Conservation (phyloP, 2,797 vertebrate genomes). For the Lagorchestes hirsutus region DNA sequence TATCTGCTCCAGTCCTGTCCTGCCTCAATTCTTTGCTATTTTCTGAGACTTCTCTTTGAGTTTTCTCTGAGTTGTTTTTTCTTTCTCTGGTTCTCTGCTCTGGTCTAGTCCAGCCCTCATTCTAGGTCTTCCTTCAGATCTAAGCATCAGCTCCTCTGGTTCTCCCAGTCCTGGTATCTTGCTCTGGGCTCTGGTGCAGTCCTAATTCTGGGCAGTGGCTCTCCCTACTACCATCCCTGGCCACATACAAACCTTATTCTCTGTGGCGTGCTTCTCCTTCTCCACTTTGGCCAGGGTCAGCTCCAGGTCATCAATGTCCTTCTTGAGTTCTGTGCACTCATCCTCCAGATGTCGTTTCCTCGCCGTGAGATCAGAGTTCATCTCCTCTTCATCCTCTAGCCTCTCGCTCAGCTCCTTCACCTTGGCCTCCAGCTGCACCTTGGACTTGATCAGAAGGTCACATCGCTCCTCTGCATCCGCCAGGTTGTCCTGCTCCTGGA, state of each 20-base stretch:
- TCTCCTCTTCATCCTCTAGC: slow-evolving; percentile 96
- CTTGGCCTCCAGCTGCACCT: slow-evolving; percentile 95
- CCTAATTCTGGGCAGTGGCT: neutral
- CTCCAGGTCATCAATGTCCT: slow-evolving; percentile 96
- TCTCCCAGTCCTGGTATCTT: neutral
- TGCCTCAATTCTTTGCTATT: neutral
- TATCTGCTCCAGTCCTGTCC: neutral
- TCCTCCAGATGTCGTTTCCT: slow-evolving; percentile 96
- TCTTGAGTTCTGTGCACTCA: slow-evolving; percentile 95
- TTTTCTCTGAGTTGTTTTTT: neutral
- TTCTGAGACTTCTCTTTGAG: neutral
- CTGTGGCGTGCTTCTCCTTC: slow-evolving; percentile 95
- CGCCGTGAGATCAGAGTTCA: slow-evolving; percentile 90
- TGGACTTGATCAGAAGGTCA: slow-evolving; percentile 95
- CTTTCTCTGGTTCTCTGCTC: neutral
- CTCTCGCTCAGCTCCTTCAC: slow-evolving; percentile 93
- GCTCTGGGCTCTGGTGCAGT: neutral
- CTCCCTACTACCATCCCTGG: neutral
- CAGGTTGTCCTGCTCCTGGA: slow-evolving; percentile 95
- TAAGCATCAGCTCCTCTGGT: neutral
- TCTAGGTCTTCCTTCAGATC: neutral
- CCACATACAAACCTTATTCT: slow-evolving; percentile 90
- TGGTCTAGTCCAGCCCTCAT: neutral
- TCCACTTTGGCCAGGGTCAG: slow-evolving; percentile 95
- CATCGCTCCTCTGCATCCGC: slow-evolving; percentile 95